Base-by-base conservation (phyloP, 2,797 vertebrate species). In the Philypnodon macrostomus region DNA sequence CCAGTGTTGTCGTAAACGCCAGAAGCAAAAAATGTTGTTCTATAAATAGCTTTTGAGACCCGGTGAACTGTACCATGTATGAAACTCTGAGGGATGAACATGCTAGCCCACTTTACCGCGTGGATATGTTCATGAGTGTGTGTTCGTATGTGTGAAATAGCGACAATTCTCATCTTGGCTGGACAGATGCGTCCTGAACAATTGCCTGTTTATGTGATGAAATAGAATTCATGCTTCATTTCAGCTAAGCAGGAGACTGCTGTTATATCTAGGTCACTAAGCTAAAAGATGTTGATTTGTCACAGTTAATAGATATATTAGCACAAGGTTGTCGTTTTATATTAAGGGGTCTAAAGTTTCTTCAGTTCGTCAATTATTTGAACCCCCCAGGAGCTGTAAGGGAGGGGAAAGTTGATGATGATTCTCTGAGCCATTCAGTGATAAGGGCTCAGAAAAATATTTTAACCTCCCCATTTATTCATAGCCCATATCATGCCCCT, bases 61-160 rank as follows among this genome's bases (percentile, higher is more conserved):
- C 33, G 48, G 42, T 55, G 51, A 71, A 67, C 54, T 49, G 63
- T 70, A 72, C 55, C 65, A 65, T 74, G 52, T 58, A 10, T 59
- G 60, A 73, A 45, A 69, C 73, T 73, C 27, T 52, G 49, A 66
- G 66, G 57, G 70, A 71, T 73, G 79, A 79, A 76, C 78, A 75
- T 36, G 59, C 71, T 80, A 77, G 80, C 83, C 81, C 73, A 80
- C 63, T 80, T 86, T 75, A 47, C 37, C 2, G 36, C 9, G 46
- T 35, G 65, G n/a, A 54, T 54, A 13, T 54, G 36, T 35, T 40
- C 17, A 32, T 4, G 50, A 4, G 57, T 58, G 29, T 27, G 12
- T 44, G 30, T 42, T 34, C 35, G 31, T 17, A 37, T 2, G 66
- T 0, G 56, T 68, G 52, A 3, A 52, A 60, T n/a, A 45, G 59